Conservation (phyloP, 2,797 vertebrate species). For the Cyprinella venusta region DNA sequence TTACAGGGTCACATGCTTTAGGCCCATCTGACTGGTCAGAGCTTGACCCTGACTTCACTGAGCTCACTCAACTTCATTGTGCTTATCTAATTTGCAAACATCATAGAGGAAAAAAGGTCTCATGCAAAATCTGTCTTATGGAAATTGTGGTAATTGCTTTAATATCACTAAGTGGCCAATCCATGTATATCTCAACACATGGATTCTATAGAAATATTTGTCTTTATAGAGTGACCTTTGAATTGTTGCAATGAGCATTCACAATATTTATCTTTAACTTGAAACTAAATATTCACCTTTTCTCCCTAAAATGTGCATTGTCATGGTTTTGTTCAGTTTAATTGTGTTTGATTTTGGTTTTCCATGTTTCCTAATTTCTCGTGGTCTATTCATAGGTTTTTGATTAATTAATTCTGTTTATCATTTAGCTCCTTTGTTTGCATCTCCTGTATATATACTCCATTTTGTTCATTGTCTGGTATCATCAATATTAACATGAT, state of each 20-base stretch:
- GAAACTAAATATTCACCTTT: not conserved
- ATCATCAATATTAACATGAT: not conserved
- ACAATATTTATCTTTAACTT: slow-evolving; percentile 5
- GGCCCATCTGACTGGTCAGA: slow-evolving; percentile 58
- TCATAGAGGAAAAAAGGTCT: not conserved
- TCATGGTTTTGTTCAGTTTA: not conserved
- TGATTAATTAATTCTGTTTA: too few species aligned
- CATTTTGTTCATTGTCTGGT: not conserved
- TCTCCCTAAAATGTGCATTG: not conserved
- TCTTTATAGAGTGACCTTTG: not conserved
- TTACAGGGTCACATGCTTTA: slow-evolving; percentile 67
- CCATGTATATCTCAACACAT: not conserved
- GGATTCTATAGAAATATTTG: not conserved
- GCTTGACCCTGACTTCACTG: slow-evolving; percentile 38
- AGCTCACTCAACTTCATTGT: slow-evolving; percentile 42
- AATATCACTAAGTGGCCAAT: not conserved
- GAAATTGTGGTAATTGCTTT: not conserved
- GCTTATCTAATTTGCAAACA: slow-evolving; percentile 36
- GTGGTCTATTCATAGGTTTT: not conserved
- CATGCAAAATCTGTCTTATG: not conserved
- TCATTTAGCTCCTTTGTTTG: too few species aligned
- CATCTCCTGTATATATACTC: too few species aligned
- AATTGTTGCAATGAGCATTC: not conserved
- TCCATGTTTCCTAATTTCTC: not conserved
- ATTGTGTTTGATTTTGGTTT: not conserved